These are phyloP conservation scores for Cephus pygmeus DNA, from an alignment of 2,888 invertebrate species.

Conservation along the genomic window DNA sequence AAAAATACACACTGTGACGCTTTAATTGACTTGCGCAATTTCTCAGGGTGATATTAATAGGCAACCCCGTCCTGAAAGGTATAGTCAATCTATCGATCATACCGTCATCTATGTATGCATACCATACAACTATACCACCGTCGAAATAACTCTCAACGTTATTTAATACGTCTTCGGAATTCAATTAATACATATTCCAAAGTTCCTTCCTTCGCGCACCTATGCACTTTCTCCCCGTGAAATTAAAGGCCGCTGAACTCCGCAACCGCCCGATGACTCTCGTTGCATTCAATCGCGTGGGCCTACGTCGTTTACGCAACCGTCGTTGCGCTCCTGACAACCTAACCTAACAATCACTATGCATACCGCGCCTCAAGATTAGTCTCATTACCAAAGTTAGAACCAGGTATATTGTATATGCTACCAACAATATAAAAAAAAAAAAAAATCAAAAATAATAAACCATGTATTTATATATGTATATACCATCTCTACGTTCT, in stretches of 20 bases:
- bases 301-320: neutral
- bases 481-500: neutral
- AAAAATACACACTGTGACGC: neutral
- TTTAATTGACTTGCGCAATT: neutral
- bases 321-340: neutral
- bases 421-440: neutral
- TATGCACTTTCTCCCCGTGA: neutral
- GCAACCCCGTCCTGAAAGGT: neutral
- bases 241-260: neutral
- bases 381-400: neutral
- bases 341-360: neutral
- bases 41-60: neutral
- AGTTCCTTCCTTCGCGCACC: neutral
- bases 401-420: neutral
- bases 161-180: neutral
- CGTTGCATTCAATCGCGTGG: neutral
- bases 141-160: neutral
- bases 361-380: neutral
- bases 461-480: neutral
- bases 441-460: neutral
- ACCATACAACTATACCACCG: neutral
- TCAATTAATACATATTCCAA: neutral
- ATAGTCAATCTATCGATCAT: neutral
- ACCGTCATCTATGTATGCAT: too few relatives aligned
- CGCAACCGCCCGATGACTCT: neutral